Evolutionary conservation across 2,797 vertebrate species (phyloP), one percentile per base, ranked within the genome.

Genomic region (Odontamblyopus rebecca): DNA sequence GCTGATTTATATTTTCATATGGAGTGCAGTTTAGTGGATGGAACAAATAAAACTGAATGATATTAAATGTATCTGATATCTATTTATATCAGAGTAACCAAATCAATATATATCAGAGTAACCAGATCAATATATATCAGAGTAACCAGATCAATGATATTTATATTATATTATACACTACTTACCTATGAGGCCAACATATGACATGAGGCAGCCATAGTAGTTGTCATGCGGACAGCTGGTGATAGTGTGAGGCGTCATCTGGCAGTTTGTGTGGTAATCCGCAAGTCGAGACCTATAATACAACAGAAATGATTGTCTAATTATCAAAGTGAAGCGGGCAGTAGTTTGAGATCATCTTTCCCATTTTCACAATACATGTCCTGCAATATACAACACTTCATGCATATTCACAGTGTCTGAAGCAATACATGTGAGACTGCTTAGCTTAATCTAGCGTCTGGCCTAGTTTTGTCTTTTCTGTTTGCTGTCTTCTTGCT

Each of bases 141-240:
- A 35, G 15, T 13, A 18, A 61, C 5, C 29, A 32, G 2, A 38
- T 32, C 59, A 61, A 59, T 32, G 59, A 38, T 38, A 30, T 62
- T 32, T 8, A 62, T 1, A 19, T 19, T 9, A 62, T 35, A 26
- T 26, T 12, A 27, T 12, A 26, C 6, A 62, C 29, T 38, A 18
- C 18, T 91, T 80, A 97, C 96, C 97, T 0, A 98, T 95, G 76
- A 98, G 94, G 77, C 97, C 96, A 0, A 95, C 93, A 0, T 98
- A 98, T 76, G 97, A 96, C 81, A 96, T 94, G 79, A 98, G 93
- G 81, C 97, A 98, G 0, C 96, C 96, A 73, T 96, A 95, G 92
- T 95, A 97, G 91, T 96, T 96, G 78, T 97, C 96, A 0, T 94
- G 89, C 0, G 96, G 96, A 82, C 97, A 98, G 91, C 90, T 92